Evolutionary conservation across 2,113 vertebrate genomes (phyloP), one percentile per base, ranked within the genome.

Genomic region (Numenius arquata): DNA sequence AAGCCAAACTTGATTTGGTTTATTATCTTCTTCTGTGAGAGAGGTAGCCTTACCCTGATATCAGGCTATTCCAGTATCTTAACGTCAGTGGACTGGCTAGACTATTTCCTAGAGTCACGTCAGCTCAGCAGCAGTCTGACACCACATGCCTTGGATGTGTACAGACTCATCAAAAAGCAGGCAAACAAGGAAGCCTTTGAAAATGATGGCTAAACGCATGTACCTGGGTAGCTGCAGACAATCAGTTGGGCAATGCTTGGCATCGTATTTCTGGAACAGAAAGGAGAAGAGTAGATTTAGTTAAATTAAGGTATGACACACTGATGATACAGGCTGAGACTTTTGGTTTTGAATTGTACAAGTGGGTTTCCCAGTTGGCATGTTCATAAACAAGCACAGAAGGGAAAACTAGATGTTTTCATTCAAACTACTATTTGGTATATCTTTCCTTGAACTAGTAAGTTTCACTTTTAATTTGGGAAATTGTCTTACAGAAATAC

Each of bases 291-390:
- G 66, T 83, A 30, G 83, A 9, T 90, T 83, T 41, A 91, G 72
- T 82, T 95, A 89, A 93, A 73, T 87, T 89, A 80, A 88, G 67
- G 23, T 80, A 80, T 80, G 85, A 94, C 68, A 85, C n/a, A 40
- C 52, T 79, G 82, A 76, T 82, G 62, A 79, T 90, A 91, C 38
- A 63, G 81, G 85, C 71, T 73, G 72, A 63, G 78, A 85, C 36
- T 85, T 68, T 15, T 62, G 45, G n/a, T 48, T 93, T 79, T 84
- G 58, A 94, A 53, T 86, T 93, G 90, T 83, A 59, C 70, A 81
- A 95, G 61, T 91, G 79, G 47, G 30, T 76, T 95, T 89, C 70
- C 73, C 48, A 76, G 53, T 62, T 96, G 88, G 23, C 34, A 32
- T 36, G 12, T 85, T 90, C 58, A 80, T 75, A 95, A 96, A 75